phyloP scores from a whole-genome alignment of 2,797 vertebrate genomes.

The Hyperoplus lanceolatus region DNA sequence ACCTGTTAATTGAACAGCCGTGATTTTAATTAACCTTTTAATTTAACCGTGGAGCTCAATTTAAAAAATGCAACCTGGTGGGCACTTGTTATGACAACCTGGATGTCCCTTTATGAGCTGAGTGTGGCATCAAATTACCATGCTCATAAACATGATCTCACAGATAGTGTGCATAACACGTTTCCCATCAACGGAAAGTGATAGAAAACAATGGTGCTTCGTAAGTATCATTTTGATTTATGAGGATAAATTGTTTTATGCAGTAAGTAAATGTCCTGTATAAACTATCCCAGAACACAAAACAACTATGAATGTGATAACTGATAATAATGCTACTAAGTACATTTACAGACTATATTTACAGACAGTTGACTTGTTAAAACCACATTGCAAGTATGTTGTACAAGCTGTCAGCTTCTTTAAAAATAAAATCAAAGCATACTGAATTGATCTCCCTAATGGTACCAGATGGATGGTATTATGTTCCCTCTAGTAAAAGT shows the following conservation, averaged over 20 bases:
- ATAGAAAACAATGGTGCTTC: background rate
- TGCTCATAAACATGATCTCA: constrained; percentile 18
- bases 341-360: constrained; percentile 24
- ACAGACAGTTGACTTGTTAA: constrained; percentile 13
- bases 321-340: background rate
- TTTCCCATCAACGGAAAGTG: background rate
- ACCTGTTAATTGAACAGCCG: constrained; percentile 25
- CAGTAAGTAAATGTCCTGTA: no score
- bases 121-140: constrained; percentile 4
- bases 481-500: background rate
- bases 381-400: constrained; percentile 30
- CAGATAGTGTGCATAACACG: background rate
- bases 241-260: no score
- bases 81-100: constrained; percentile 37
- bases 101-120: constrained; percentile 41
- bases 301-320: no score
- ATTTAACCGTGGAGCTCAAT: constrained; percentile 41
- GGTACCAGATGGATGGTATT: constrained; percentile 20
- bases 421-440: constrained; percentile 31
- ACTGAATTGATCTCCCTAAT: constrained; percentile 43
- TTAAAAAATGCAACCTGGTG: constrained; percentile 29
- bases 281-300: no score
- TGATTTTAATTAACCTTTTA: constrained; percentile 53
- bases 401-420: constrained; percentile 1
- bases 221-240: no score